phyloP scores from a whole-genome alignment of 2,113 vertebrate species.

The Dissostichus mawsoni region DNA sequence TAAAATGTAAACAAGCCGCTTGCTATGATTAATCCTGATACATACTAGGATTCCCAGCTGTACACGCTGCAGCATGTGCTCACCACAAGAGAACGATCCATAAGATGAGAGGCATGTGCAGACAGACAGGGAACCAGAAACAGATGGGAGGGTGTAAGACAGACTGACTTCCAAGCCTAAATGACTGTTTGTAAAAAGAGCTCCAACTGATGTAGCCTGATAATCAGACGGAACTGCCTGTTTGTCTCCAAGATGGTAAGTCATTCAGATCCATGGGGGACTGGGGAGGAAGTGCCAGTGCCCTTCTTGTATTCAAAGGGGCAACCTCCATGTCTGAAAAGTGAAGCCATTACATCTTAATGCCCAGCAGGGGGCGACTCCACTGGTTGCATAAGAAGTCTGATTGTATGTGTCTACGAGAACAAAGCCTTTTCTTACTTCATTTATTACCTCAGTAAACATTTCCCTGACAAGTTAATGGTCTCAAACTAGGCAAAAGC shows the following conservation, averaged over 20 bases:
- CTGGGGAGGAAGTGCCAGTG: neutral
- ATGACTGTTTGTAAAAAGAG: neutral
- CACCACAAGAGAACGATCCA: constrained; percentile 7
- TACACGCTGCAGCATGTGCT: neutral
- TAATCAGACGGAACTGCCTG: neutral
- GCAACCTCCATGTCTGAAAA: too few relatives aligned
- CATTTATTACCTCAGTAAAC: too few relatives aligned
- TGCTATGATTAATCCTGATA: neutral
- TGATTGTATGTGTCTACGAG: too few relatives aligned
- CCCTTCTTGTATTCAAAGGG: too few relatives aligned
- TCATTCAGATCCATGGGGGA: neutral
- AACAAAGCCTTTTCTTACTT: too few relatives aligned
- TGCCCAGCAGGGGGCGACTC: too few relatives aligned
- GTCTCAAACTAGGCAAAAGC: too few relatives aligned
- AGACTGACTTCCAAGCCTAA: constrained; percentile 16
- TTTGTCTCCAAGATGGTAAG: neutral
- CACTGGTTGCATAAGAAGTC: too few relatives aligned
- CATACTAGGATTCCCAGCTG: neutral
- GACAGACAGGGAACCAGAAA: constrained; percentile 33
- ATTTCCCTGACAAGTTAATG: too few relatives aligned
- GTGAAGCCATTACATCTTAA: too few relatives aligned
- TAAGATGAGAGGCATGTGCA: constrained; percentile 7
- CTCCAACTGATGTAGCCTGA: neutral
- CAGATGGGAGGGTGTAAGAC: constrained; percentile 34
- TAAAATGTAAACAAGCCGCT: neutral